A percentile compares a stretch with the other conserved stretches of the same genome.
Evolutionary conservation across 2,888 invertebrate species (phyloP).

Genomic region (Ceramica pisi): DNA sequence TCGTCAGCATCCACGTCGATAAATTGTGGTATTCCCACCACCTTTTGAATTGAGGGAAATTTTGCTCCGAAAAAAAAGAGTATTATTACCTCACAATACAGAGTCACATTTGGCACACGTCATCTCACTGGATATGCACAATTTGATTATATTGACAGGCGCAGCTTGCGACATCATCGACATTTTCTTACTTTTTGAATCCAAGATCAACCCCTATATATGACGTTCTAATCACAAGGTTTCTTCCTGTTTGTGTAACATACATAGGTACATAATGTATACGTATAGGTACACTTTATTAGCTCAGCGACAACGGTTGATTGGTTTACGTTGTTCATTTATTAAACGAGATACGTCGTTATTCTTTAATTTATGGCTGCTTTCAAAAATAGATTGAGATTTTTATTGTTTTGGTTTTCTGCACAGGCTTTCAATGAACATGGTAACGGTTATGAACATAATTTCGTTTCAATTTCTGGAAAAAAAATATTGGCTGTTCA

Average conservation of each 20-base stretch:
- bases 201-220: neutral
- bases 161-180: neutral
- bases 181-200: neutral
- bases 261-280: neutral
- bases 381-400: neutral
- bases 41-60: no score
- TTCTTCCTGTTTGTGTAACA: slow-evolving; percentile 8
- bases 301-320: slow-evolving; percentile 15
- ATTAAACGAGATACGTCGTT: slow-evolving; percentile 6
- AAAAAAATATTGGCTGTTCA: no score
- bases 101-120: neutral
- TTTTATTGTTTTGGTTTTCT: neutral
- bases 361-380: neutral
- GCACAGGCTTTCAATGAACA: neutral
- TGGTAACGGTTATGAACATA: no score
- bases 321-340: slow-evolving; percentile 18
- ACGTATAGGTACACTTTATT: neutral
- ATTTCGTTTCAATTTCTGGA: no score
- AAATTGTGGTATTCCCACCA: no score
- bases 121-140: neutral
- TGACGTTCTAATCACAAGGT: slow-evolving; percentile 7
- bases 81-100: no score
- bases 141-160: neutral
- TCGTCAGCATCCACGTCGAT: no score
- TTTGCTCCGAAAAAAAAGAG: no score